Evolutionary conservation across 2,888 invertebrate genomes (phyloP), one percentile per base, ranked within the genome.

Genomic region (Dolomedes plantarius): DNA sequence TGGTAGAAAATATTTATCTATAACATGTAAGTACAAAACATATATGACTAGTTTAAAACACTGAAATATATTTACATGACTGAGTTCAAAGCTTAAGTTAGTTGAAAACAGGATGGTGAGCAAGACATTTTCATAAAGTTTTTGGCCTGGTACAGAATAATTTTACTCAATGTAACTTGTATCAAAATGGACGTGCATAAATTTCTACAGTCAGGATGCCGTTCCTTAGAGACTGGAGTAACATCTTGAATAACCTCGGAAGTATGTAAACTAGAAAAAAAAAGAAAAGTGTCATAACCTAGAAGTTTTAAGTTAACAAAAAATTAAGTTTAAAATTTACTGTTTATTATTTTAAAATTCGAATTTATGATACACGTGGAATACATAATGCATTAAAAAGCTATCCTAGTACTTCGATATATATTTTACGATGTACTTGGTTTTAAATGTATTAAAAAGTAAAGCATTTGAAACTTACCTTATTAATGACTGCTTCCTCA

Each of bases 241-340:
- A 31, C 16, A 7, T 16, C 29, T 31, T 31, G 31, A 29, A 31
- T 9, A 28, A 31, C 31, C 65, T 31, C 65, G 3, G 65, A 65
- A 23, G 65, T 29, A 29, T 65, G 31, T 29, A 65, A 65, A 65
- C 65, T 65, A 65, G 29, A 65, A 65, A 27, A 65, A 65, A 31
- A 31, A n/a, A 65, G n/a, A n/a, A 29, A 65, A 65, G 23, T 16
- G 46, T 46, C 46, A 36, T 7, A 46, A 46, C 46, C 46, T 46
- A 36, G 46, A 46, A 13, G 16, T 46, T 16, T 16, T 11, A 46
- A 46, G 2, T 6, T 46, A n/a, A 16, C n/a, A 46, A n/a, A 36
- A 46, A 46, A 46, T 46, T 16, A 13, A 46, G n/a, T 2, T 46
- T 46, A 11, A 13, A 16, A 36, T 36, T 36, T 36, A 36, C 5